Percentiles rank a stretch among this genome's conserved stretches.
Evolutionary conservation across 2,113 vertebrate genomes (phyloP).

Genomic region (Elanus axillaris): DNA sequence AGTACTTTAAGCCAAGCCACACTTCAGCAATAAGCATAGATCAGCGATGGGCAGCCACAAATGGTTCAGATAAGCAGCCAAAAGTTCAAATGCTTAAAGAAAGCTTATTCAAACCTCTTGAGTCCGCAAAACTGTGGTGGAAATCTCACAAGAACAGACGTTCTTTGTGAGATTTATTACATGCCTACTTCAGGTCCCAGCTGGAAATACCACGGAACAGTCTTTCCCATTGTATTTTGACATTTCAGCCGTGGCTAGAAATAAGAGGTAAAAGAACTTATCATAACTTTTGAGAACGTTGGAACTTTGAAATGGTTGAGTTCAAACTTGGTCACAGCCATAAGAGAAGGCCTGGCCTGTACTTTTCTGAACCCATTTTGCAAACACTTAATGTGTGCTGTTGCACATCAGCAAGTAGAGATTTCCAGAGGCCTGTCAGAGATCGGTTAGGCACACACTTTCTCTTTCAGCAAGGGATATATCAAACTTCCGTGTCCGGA

Average conservation of each 20-base stretch:
- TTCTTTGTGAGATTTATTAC: slow-evolving; percentile 67
- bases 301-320: slow-evolving; percentile 39
- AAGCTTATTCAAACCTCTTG: slow-evolving; percentile 36
- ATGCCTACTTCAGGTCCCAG: slow-evolving; percentile 50
- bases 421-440: slow-evolving; percentile 18
- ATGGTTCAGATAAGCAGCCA: slow-evolving; percentile 41
- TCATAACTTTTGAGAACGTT: not conserved
- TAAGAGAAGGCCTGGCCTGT: not conserved
- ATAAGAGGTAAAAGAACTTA: slow-evolving; percentile 47
- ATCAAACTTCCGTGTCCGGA: not conserved
- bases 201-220: slow-evolving; percentile 61
- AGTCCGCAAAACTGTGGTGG: slow-evolving; percentile 37
- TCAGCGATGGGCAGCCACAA: slow-evolving; percentile 20
- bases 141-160: slow-evolving; percentile 63
- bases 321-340: slow-evolving; percentile 14
- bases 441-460: not conserved
- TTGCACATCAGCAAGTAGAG: not conserved
- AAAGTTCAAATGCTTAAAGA: slow-evolving; percentile 47
- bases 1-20: slow-evolving; percentile 1
- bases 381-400: not conserved
- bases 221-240: slow-evolving; percentile 58
- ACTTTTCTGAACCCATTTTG: not conserved
- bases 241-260: slow-evolving; percentile 27
- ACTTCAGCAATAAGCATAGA: slow-evolving; percentile 17
- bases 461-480: not conserved